Conservation (phyloP, 2,888 invertebrate species). For the Rhamnusium bicolor region DNA sequence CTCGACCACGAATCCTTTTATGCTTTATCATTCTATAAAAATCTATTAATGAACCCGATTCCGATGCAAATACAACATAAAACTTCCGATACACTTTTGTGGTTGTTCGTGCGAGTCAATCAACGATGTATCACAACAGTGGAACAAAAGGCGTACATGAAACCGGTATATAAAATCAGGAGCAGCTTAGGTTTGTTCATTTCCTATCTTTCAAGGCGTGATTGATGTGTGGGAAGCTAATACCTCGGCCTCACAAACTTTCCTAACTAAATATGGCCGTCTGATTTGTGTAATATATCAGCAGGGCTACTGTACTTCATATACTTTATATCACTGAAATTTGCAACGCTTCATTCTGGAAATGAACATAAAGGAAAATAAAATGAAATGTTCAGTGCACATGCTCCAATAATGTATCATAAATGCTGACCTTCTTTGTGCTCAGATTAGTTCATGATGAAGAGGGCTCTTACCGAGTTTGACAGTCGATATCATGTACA, state of each 20-base stretch:
- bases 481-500: not conserved
- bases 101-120: conserved; percentile 62
- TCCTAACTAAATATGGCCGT: conserved; percentile 57
- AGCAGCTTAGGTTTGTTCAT: conserved; percentile 69
- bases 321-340: not conserved
- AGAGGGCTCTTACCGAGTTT: not conserved
- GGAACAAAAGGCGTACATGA: conserved; percentile 63
- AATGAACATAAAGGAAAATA: conserved; percentile 1
- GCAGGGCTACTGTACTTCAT: conserved; percentile 1
- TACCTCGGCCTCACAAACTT: conserved; percentile 53
- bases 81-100: conserved; percentile 37
- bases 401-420: not conserved
- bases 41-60: conserved; percentile 36
- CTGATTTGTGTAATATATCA: conserved; percentile 51
- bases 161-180: conserved; percentile 64
- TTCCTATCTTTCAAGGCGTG: conserved; percentile 70
- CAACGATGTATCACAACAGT: conserved; percentile 53
- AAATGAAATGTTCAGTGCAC: not conserved
- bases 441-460: not conserved
- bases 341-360: not conserved
- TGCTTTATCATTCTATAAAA: not conserved
- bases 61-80: conserved; percentile 39
- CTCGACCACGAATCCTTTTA: not conserved
- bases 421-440: not conserved
- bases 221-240: conserved; percentile 68